A percentile compares a stretch with the other conserved stretches of the same genome.
Conservation (phyloP, 64 coral and sea anemone species). For the Pachyseris speciosa region DNA sequence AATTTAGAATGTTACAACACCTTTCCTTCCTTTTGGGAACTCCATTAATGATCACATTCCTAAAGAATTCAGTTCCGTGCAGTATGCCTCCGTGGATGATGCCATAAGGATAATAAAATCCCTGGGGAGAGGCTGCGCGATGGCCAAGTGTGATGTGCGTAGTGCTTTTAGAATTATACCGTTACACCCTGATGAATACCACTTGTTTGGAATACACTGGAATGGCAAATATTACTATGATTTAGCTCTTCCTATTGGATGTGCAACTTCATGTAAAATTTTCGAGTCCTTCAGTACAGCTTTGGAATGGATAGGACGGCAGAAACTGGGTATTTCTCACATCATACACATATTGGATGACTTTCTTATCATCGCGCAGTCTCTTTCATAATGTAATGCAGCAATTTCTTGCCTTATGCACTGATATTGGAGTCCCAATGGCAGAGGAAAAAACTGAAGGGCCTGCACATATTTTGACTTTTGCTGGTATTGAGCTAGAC, state of each 20-base stretch:
- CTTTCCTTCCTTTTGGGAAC: slow-evolving; percentile 26
- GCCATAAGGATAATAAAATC: background rate
- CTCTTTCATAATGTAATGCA: background rate
- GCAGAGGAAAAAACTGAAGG: slow-evolving; percentile 26
- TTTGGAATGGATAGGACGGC: slow-evolving; percentile 5
- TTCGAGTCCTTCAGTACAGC: slow-evolving; percentile 30
- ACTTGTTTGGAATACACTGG: slow-evolving; percentile 2
- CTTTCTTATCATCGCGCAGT: background rate
- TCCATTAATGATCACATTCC: slow-evolving; percentile 23
- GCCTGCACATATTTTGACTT: background rate
- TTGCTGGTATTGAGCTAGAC: slow-evolving; percentile 42
- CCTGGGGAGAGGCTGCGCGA: background rate
- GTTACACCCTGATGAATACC: slow-evolving; percentile 6
- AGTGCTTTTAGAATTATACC: slow-evolving; percentile 24
- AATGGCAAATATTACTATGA: slow-evolving; percentile 7
- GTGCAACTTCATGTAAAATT: slow-evolving; percentile 23
- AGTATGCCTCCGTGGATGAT: slow-evolving; percentile 31
- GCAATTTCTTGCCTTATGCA: background rate
- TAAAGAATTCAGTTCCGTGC: background rate
- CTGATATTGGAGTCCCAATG: slow-evolving; percentile 16
- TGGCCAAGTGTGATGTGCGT: slow-evolving; percentile 26
- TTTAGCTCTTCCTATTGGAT: too few species aligned
- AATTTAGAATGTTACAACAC: slow-evolving; percentile 31
- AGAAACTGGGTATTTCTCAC: background rate
- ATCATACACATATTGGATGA: slow-evolving; percentile 47